Evolutionary conservation across 2,797 vertebrate species (phyloP).

Genomic region (Darevskia nairensis): DNA sequence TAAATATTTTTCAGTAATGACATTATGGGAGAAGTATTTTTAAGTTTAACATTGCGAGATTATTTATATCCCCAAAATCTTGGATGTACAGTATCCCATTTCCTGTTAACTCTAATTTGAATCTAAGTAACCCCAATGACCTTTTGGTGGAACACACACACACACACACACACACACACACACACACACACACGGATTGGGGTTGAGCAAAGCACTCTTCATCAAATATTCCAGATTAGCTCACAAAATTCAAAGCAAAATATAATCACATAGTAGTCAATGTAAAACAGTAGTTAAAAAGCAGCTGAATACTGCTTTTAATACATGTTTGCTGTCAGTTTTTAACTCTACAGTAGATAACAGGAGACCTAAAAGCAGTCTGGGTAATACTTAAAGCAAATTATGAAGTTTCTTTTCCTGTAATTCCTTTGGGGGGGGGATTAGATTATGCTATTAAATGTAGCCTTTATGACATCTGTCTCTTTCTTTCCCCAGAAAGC

Average conservation of each 20-base stretch:
- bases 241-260: background rate
- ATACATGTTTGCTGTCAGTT: background rate
- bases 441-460: background rate
- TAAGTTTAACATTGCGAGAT: too few relatives aligned
- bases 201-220: background rate
- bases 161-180: background rate
- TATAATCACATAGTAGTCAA: background rate
- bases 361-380: background rate
- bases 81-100: background rate
- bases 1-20: background rate
- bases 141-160: background rate
- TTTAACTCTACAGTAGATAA: background rate
- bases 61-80: background rate
- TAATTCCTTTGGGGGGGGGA: background rate
- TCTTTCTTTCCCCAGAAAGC: conserved; percentile 74
- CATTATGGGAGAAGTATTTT: too few relatives aligned
- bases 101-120: background rate
- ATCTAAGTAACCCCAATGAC: background rate
- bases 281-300: background rate
- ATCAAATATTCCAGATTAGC: background rate
- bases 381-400: background rate
- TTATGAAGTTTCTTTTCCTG: background rate
- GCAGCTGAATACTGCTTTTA: background rate
- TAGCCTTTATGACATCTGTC: conserved; percentile 5
- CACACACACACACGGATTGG: background rate